phyloP scores from a whole-genome alignment of 1,140 invertebrate species.

The Geopemphigus sp. region DNA sequence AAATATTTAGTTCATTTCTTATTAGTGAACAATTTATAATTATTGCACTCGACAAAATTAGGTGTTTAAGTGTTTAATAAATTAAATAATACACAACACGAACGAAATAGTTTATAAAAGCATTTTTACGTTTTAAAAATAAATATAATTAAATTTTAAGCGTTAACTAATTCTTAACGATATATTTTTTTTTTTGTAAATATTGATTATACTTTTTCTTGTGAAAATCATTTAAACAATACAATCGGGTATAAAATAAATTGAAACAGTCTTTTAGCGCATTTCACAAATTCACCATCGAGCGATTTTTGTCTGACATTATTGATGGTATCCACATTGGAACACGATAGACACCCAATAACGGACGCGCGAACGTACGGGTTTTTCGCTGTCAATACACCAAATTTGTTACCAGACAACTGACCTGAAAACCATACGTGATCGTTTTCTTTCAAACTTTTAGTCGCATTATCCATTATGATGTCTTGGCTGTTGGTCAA shows the following conservation, averaged over 20 bases:
- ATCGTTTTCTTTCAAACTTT: slow-evolving; percentile 35
- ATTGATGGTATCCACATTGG: neutral
- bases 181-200: slow-evolving; percentile 29
- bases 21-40: slow-evolving; percentile 3
- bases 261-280: slow-evolving; percentile 44
- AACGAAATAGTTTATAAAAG: slow-evolving; percentile 6
- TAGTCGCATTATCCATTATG: slow-evolving; percentile 39
- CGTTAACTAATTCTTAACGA: slow-evolving; percentile 12
- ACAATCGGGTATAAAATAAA: slow-evolving; percentile 47
- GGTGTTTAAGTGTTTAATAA: neutral
- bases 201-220: neutral
- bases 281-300: slow-evolving; percentile 38
- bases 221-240: slow-evolving; percentile 22
- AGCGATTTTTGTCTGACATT: slow-evolving; percentile 39
- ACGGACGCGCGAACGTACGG: neutral
- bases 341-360: slow-evolving; percentile 39
- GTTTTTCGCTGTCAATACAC: slow-evolving; percentile 28
- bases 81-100: slow-evolving; percentile 21
- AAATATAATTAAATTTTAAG: slow-evolving; percentile 1
- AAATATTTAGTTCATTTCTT: slow-evolving; percentile 6
- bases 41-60: slow-evolving; percentile 12
- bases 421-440: slow-evolving; percentile 29
- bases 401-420: slow-evolving; percentile 18
- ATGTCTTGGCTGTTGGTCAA: slow-evolving; percentile 19
- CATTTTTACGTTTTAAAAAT: slow-evolving; percentile 12